Percentiles rank a stretch among this genome's conserved stretches.
Conservation (phyloP, 2,113 vertebrate species). For the Megaptera novaeangliae region DNA sequence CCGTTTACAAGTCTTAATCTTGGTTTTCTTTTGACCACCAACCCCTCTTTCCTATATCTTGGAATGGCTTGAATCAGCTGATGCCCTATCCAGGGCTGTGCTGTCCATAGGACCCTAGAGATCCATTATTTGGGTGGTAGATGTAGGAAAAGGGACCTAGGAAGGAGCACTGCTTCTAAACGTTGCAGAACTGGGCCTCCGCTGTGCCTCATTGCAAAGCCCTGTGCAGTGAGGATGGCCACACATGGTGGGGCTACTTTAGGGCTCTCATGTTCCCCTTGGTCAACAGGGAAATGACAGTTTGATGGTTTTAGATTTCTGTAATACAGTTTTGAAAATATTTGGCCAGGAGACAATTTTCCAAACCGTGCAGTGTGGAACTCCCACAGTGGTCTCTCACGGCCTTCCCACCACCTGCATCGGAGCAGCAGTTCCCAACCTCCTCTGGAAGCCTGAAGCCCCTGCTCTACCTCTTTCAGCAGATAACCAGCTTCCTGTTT, state of each 20-base stretch:
- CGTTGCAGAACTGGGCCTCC: not conserved
- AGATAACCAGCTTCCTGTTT: not conserved
- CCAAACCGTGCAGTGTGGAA: not conserved
- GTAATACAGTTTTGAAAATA: not conserved
- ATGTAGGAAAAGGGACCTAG: not conserved
- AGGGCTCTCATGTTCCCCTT: not conserved
- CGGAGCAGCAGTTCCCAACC: too few species aligned
- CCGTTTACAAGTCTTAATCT: not conserved
- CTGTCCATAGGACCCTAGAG: not conserved
- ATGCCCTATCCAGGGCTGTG: not conserved
- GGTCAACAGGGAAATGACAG: not conserved
- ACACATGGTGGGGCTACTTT: too few species aligned
- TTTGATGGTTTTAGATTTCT: not conserved
- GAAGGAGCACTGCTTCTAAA: not conserved
- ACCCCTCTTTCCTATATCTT: not conserved
- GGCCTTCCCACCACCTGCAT: not conserved
- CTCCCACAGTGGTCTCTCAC: accelerated
- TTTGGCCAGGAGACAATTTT: not conserved
- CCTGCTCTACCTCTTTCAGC: not conserved
- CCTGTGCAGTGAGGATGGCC: not conserved
- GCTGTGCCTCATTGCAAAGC: not conserved
- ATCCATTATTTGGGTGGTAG: not conserved
- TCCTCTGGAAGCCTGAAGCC: not conserved
- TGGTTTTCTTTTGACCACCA: not conserved
- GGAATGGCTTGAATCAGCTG: not conserved